A percentile compares a stretch with the other conserved stretches of the same genome.
Evolutionary conservation across 1,140 invertebrate genomes (phyloP).

Genomic region (Pantala flavescens): DNA sequence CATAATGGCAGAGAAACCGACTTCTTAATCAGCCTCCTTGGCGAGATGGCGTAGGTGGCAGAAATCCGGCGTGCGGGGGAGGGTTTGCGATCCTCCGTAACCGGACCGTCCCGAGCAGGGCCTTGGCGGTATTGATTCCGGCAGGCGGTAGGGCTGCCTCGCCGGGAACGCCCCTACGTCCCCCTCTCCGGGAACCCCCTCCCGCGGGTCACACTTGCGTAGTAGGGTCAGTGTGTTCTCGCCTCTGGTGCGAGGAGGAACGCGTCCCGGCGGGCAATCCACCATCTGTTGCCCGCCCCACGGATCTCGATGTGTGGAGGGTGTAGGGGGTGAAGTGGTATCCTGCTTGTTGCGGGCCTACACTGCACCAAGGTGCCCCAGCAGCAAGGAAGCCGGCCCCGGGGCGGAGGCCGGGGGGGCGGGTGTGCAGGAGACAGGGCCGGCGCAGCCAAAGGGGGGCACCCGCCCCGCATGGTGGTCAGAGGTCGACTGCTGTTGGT

Average conservation of each 20-base stretch:
- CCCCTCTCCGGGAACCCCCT: neutral
- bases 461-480: constrained; percentile 17
- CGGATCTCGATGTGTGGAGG: neutral
- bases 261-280: neutral
- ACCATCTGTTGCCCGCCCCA: no score
- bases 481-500: constrained; percentile 16
- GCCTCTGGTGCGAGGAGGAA: neutral
- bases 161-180: no score
- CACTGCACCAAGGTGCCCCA: neutral
- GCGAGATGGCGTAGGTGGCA: no score
- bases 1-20: no score
- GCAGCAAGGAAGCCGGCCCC: neutral
- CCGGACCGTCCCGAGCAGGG: no score
- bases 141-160: no score
- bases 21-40: no score
- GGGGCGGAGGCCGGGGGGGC: constrained; percentile 8
- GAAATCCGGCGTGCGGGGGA: no score
- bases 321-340: neutral
- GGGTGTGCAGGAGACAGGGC: neutral
- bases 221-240: neutral
- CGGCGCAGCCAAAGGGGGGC: neutral
- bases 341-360: neutral
- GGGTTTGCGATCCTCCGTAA: no score
- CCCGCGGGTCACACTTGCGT: neutral
- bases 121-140: no score